These are phyloP conservation scores for Morinoia aosen DNA, from an alignment of 2,888 invertebrate species.

Conservation along the genomic window DNA sequence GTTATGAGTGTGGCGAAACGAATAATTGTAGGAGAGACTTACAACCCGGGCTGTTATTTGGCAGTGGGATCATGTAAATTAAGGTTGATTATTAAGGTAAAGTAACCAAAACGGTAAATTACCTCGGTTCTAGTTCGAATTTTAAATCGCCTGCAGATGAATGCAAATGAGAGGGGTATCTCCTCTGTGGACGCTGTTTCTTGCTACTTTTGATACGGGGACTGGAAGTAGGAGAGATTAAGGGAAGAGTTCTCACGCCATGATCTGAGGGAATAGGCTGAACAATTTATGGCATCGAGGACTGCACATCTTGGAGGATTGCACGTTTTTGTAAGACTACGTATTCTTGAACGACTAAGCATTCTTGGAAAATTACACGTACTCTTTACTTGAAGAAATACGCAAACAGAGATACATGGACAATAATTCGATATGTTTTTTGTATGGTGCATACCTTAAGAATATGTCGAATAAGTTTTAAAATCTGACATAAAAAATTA, in stretches of 20 bases:
- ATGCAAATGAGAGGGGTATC: not conserved
- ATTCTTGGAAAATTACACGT: not conserved
- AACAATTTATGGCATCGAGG: not conserved
- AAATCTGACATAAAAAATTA: too few relatives aligned
- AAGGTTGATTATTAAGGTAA: too few relatives aligned
- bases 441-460: too few relatives aligned
- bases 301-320: not conserved
- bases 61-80: too few relatives aligned
- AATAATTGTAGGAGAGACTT: too few relatives aligned
- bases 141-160: not conserved
- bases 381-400: not conserved
- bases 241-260: not conserved
- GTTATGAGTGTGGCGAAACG: too few relatives aligned
- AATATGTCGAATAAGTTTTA: too few relatives aligned
- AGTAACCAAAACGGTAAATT: too few relatives aligned
- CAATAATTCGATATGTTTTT: too few relatives aligned
- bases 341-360: not conserved
- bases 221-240: not conserved
- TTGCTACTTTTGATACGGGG: not conserved
- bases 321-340: not conserved
- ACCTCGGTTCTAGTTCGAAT: too few relatives aligned
- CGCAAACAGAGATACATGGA: too few relatives aligned
- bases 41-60: too few relatives aligned
- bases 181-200: not conserved
- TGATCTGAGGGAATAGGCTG: not conserved